Conservation (phyloP, 2,888 invertebrate genomes). For the Clitarchus hookeri region DNA sequence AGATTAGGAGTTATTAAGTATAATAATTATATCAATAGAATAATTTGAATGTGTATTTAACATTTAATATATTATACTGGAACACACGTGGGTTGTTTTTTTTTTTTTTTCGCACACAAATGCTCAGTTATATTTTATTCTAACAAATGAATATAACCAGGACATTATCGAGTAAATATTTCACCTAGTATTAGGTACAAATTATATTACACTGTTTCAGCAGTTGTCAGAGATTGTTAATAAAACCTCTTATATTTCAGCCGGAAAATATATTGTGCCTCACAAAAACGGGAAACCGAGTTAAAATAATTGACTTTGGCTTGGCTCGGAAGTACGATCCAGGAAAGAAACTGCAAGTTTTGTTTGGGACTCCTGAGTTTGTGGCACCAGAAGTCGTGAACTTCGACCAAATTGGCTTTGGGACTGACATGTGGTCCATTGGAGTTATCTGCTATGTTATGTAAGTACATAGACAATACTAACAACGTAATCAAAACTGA, state of each 20-base stretch:
- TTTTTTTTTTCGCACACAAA: too few species aligned
- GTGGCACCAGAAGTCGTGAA: slow-evolving; percentile 99
- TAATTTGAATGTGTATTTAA: too few species aligned
- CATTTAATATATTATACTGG: too few species aligned
- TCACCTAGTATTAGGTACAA: too few species aligned
- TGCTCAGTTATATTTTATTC: too few species aligned
- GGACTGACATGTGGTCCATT: slow-evolving; percentile 99
- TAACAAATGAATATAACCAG: too few species aligned
- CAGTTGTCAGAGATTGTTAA: background rate
- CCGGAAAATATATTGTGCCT: slow-evolving; percentile 98
- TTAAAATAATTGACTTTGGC: slow-evolving; percentile 99
- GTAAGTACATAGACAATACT: slow-evolving; percentile 65
- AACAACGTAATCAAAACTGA: background rate
- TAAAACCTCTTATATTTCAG: slow-evolving; percentile 58
- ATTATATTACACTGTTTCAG: too few species aligned
- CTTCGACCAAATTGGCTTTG: slow-evolving; percentile 94
- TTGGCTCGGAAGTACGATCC: slow-evolving; percentile 92
- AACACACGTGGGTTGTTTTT: too few species aligned
- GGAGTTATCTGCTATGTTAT: slow-evolving; percentile 98
- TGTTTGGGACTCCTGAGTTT: slow-evolving; percentile 97
- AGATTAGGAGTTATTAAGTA: too few species aligned
- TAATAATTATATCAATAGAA: too few species aligned
- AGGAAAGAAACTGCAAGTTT: slow-evolving; percentile 86
- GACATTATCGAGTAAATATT: too few species aligned
- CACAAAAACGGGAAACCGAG: slow-evolving; percentile 94